Evolutionary conservation across 2,113 vertebrate species (phyloP), one percentile per base, ranked within the genome.

Genomic region (Machaerirhynchus nigripectus): DNA sequence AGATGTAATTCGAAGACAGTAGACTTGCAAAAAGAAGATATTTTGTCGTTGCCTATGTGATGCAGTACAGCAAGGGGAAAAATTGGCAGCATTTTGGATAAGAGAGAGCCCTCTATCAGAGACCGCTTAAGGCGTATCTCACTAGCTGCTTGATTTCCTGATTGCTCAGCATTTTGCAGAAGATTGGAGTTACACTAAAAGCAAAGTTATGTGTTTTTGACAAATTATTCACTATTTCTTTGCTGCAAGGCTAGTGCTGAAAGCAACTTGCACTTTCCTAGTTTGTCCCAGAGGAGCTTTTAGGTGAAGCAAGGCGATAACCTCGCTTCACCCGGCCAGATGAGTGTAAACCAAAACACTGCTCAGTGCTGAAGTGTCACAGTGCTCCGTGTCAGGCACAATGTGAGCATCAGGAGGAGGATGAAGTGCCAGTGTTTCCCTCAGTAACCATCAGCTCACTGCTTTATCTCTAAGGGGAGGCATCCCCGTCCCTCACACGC

Each of bases 101-200:
- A 85, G 61, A 82, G 47, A 61, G 67, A 39, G 15, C 39, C 40
- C 59, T 86, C 63, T 70, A 71, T 93, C 67, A 77, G 87, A 68
- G 77, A 73, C 35, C 0, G 12, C 73, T 96, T 93, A 80, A 70
- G 75, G 79, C 91, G 13, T 61, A 67, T 88, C 90, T 93, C 67
- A 67, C 78, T 88, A 52, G 56, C 84, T 86, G 56, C 87, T 96
- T 91, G 84, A 84, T 83, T 94, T 90, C 85, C 42, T 93, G 88
- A 86, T 95, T 93, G 82, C 90, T 95, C 85, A 93, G 91, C 90
- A 74, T 95, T 96, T 94, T 95, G 82, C 59, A 80, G 82, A 88
- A 94, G 79, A 63, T 47, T 65, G 39, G 52, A 90, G 80, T 94
- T 91, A 79, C 61, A 53, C 70, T 87, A 91, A 91, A 96, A 96